phyloP scores from a whole-genome alignment of 2,797 vertebrate species.

The Perodicticus potto region DNA sequence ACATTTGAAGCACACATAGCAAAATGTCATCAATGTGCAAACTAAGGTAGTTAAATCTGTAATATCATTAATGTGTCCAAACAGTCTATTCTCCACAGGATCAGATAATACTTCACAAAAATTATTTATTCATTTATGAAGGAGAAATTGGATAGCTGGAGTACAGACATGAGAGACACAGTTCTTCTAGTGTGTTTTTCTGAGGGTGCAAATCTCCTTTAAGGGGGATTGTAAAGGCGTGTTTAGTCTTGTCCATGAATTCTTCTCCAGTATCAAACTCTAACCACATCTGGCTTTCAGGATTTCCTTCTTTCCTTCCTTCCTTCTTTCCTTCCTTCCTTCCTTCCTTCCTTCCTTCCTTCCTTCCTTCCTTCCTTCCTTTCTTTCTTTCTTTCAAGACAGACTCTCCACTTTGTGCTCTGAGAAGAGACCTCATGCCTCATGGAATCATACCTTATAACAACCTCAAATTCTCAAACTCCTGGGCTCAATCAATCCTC shows the following conservation, averaged over 20 bases:
- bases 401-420: too few species aligned
- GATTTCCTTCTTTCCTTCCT: neutral
- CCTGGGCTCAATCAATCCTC: too few species aligned
- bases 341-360: too few species aligned
- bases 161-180: neutral
- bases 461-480: too few species aligned
- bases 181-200: neutral
- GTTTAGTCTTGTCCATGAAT: neutral
- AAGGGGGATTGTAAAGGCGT: neutral
- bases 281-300: neutral
- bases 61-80: neutral
- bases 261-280: neutral
- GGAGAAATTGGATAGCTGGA: neutral
- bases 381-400: too few species aligned
- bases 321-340: too few species aligned
- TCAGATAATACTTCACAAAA: neutral
- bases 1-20: neutral
- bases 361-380: too few species aligned
- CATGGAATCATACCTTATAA: too few species aligned
- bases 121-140: neutral
- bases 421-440: too few species aligned
- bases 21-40: neutral
- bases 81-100: neutral
- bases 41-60: neutral
- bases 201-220: neutral